Evolutionary conservation across 2,797 vertebrate genomes (phyloP).

Genomic region (Bufotes viridis): DNA sequence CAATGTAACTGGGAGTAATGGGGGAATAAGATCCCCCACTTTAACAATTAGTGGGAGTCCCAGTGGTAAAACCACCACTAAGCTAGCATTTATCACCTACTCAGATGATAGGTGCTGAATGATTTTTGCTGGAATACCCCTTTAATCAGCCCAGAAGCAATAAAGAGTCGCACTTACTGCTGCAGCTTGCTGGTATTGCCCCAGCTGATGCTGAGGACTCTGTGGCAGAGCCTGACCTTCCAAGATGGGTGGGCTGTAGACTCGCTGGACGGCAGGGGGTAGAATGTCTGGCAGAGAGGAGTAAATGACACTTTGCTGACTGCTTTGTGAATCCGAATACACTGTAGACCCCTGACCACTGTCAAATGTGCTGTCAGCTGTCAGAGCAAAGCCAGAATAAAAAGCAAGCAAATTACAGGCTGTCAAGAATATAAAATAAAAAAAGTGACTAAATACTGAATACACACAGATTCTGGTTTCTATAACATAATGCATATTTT

Average conservation of each 20-base stretch:
- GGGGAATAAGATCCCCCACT: not conserved
- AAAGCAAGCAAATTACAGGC: not conserved
- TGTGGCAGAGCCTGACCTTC: constrained; percentile 73
- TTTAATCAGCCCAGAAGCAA: not conserved
- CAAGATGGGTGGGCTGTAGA: constrained; percentile 83
- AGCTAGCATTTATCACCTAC: not conserved
- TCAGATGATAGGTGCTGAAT: not conserved
- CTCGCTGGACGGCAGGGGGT: constrained; percentile 81
- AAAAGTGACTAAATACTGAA: not conserved
- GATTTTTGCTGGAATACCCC: not conserved
- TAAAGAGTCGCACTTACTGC: constrained; percentile 74
- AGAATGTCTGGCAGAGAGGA: constrained; percentile 84
- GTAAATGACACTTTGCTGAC: constrained; percentile 91
- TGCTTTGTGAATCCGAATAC: constrained; percentile 94
- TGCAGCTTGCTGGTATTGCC: constrained; percentile 76
- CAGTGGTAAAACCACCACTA: not conserved
- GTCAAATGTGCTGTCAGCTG: constrained; percentile 93
- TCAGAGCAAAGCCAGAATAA: constrained; percentile 48
- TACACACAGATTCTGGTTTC: not conserved
- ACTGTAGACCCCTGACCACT: constrained; percentile 94
- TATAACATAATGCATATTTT: too few species aligned
- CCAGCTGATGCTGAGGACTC: constrained; percentile 71
- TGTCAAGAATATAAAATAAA: not conserved
- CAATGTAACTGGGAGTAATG: not conserved
- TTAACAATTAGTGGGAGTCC: not conserved